Conservation (phyloP, 1,140 invertebrate species). For the Drosophila watanabei region DNA sequence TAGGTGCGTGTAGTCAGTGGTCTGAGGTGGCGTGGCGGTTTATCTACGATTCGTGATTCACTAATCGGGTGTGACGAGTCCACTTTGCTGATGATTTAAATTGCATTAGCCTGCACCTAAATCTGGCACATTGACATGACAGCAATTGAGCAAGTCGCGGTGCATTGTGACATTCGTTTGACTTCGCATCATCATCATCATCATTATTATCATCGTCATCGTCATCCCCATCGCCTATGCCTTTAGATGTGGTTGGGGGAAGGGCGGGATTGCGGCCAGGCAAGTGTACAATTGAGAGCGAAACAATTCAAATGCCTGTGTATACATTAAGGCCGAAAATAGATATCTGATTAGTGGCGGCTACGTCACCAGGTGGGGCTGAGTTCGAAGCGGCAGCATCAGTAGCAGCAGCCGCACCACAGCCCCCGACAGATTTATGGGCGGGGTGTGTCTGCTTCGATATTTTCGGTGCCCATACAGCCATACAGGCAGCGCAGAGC, state of each 20-base stretch:
- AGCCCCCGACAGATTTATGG: conserved; percentile 42
- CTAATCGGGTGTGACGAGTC: conserved; percentile 71
- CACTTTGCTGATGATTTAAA: conserved; percentile 50
- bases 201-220: conserved; percentile 32
- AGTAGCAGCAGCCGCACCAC: conserved; percentile 16
- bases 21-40: conserved; percentile 2
- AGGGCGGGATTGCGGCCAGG: conserved; percentile 19
- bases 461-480: conserved; percentile 56
- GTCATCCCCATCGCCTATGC: neutral
- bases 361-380: conserved; percentile 79
- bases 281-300: conserved; percentile 68
- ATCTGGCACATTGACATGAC: conserved; percentile 64
- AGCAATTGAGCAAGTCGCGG: conserved; percentile 41
- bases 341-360: conserved; percentile 75
- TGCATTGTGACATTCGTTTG: conserved; percentile 39
- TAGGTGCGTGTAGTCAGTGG: conserved; percentile 36
- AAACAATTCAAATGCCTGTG: conserved; percentile 67
- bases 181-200: conserved; percentile 48
- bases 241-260: conserved; percentile 1
- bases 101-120: conserved; percentile 63
- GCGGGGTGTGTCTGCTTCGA: conserved; percentile 54
- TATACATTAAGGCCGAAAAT: conserved; percentile 73
- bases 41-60: conserved; percentile 55
- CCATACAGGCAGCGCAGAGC: conserved; percentile 39
- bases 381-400: conserved; percentile 25